phyloP scores from a whole-genome alignment of 2,888 invertebrate genomes.

The Danaus chrysippus region DNA sequence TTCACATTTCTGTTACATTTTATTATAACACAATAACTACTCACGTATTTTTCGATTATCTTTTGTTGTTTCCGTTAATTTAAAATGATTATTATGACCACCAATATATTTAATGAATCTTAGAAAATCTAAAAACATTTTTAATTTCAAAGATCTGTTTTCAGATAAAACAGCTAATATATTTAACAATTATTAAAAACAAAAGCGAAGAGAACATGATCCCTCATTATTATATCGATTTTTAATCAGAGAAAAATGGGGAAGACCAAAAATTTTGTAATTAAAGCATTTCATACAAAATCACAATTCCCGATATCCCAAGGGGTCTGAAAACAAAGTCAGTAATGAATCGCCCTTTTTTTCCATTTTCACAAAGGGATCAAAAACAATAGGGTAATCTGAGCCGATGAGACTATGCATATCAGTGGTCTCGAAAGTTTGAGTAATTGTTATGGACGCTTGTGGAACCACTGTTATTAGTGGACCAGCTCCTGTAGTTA shows the following conservation, averaged over 20 bases:
- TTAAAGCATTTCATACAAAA: slow-evolving; percentile 25
- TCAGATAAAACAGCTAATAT: background rate
- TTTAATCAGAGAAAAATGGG: slow-evolving; percentile 12
- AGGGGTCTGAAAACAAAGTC: slow-evolving; percentile 28
- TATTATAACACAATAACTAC: slow-evolving; percentile 25
- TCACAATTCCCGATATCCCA: slow-evolving; percentile 29
- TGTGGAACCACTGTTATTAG: slow-evolving; percentile 28
- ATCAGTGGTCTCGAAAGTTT: slow-evolving; percentile 31
- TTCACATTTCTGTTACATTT: slow-evolving; percentile 15
- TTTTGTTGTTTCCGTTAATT: background rate
- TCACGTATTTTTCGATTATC: slow-evolving; percentile 23
- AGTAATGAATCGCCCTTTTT: slow-evolving; percentile 31
- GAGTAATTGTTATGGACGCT: slow-evolving; percentile 29
- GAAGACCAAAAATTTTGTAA: slow-evolving; percentile 25
- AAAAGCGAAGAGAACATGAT: slow-evolving; percentile 9
- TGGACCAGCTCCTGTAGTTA: slow-evolving; percentile 21
- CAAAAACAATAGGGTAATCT: slow-evolving; percentile 32
- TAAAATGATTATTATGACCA: background rate
- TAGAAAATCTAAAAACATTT: background rate
- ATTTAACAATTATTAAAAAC: slow-evolving; percentile 1
- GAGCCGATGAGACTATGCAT: slow-evolving; percentile 30
- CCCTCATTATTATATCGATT: slow-evolving; percentile 11
- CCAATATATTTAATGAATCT: background rate
- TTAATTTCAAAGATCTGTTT: too few species aligned
- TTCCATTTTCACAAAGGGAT: slow-evolving; percentile 28